Evolutionary conservation across 2,797 vertebrate species (phyloP), one percentile per base, ranked within the genome.

Genomic region (Eupleurogrammus muticus): DNA sequence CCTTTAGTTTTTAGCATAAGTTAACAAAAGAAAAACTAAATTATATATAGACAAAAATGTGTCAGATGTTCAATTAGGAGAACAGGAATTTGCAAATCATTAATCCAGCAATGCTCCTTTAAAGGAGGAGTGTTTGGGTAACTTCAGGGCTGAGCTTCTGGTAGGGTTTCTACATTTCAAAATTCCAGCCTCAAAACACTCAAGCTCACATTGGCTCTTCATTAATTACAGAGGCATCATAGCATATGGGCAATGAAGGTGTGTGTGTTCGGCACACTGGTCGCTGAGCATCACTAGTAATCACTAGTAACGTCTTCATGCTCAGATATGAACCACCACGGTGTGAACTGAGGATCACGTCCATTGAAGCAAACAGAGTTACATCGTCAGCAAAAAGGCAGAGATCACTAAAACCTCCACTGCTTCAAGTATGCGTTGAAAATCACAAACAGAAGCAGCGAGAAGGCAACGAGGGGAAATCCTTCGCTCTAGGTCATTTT

Each of bases 381-480:
- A 2, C 23, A 70, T 66, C 24, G 0, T 79, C 70, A 4, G 52
- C 61, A 44, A 61, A 79, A 48, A 20, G 55, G 11, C n/a, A 12
- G 16, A 20, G 35, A 21, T 42, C 16, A n/a, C 23, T 5, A 40
- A 10, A 16, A 53, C 32, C 11, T 52, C 10, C 14, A 14, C 12
- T 54, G 3, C 21, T 8, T 6, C 47, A 2, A 20, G 17, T 46
- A 49, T 50, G 20, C 0, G 1, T 13, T 62, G 2, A 38, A 69
- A 70, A 53, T 24, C 46, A 46, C 4, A 20, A 51, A 32, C n/a
- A 34, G 9, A 52, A 42, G 13, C 17, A 32, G 2, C 1, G 16
- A 14, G 16, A 49, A 14, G 9, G 17, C 24, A n/a, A 13, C 12
- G 36, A 38, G 12, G 35, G n/a, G 11, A 60, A 24, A 51, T 2